Percentiles rank a stretch among this genome's conserved stretches.
phyloP scores from a whole-genome alignment of 2,113 vertebrate species.

The Sinocyclocheilus grahami region DNA sequence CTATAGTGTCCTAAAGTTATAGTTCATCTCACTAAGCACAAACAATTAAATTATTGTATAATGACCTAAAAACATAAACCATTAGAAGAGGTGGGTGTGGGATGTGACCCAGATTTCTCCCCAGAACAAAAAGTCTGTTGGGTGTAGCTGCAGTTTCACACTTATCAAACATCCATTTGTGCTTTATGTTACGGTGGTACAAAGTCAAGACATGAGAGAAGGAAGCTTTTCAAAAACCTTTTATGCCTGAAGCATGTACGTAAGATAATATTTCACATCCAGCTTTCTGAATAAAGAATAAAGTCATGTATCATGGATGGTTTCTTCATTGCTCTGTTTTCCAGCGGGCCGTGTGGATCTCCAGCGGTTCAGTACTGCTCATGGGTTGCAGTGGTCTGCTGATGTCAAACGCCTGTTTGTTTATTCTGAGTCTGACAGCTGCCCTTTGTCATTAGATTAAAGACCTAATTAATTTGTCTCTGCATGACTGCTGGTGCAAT shows the following conservation, averaged over 20 bases:
- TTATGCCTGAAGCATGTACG: neutral
- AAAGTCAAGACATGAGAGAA: conserved; percentile 5
- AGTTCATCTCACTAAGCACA: neutral
- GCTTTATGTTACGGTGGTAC: conserved; percentile 21
- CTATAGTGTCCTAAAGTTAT: neutral
- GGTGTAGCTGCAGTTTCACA: conserved; percentile 22
- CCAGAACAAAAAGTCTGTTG: conserved; percentile 16
- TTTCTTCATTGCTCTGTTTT: conserved; percentile 2
- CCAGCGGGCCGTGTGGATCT: neutral
- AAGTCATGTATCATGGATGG: neutral
- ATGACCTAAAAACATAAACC: conserved; percentile 41
- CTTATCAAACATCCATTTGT: conserved; percentile 30
- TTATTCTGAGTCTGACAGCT: conserved; percentile 60
- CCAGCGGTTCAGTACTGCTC: conserved; percentile 3
- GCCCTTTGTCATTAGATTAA: conserved; percentile 63
- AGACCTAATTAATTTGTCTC: conserved; percentile 65
- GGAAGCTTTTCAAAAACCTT: neutral
- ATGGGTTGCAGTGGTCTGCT: conserved; percentile 38
- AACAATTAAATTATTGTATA: conserved; percentile 26
- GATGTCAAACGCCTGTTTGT: conserved; percentile 43
- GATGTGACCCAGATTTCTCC: conserved; percentile 44
- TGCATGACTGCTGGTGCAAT: conserved; percentile 57
- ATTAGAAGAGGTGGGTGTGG: conserved; percentile 22
- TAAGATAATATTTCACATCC: conserved; percentile 10
- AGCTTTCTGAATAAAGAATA: conserved; percentile 16